Conservation (phyloP, 1,140 invertebrate species). For the Zaprionus ghesquierei region DNA sequence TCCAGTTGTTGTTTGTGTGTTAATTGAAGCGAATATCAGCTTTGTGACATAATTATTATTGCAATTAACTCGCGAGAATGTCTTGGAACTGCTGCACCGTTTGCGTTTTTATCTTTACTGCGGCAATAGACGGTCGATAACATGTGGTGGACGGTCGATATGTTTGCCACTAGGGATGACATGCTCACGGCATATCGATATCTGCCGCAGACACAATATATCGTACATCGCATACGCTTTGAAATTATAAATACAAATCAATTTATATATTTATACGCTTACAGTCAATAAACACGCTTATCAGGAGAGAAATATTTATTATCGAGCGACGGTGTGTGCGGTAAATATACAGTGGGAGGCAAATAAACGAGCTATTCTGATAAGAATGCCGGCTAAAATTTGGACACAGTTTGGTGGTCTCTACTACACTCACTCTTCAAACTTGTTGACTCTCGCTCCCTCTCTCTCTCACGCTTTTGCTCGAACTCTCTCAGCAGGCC, state of each 20-base stretch:
- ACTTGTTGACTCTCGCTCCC: conserved; percentile 22
- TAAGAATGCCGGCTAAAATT: not conserved
- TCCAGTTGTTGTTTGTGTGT: conserved; percentile 10
- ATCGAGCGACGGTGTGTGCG: not conserved
- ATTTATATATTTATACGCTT: not conserved
- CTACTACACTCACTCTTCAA: not conserved
- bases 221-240: not conserved
- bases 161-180: not conserved
- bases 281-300: not conserved
- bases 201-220: not conserved
- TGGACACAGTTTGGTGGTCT: not conserved
- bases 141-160: conserved; percentile 14
- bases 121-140: conserved; percentile 19
- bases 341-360: not conserved
- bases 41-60: conserved; percentile 47
- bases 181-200: conserved; percentile 11
- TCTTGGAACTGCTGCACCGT: conserved; percentile 30
- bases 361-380: not conserved
- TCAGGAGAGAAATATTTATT: not conserved
- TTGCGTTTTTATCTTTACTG: conserved; percentile 48
- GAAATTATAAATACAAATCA: not conserved
- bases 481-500: conserved; percentile 31
- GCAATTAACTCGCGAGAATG: conserved; percentile 44
- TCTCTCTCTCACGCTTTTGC: conserved; percentile 1
- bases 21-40: conserved; percentile 44